Percentiles rank a stretch among this genome's conserved stretches.
These are phyloP conservation scores for Sipha maydis DNA, from an alignment of 2,888 invertebrate genomes.

Conservation along the genomic window DNA sequence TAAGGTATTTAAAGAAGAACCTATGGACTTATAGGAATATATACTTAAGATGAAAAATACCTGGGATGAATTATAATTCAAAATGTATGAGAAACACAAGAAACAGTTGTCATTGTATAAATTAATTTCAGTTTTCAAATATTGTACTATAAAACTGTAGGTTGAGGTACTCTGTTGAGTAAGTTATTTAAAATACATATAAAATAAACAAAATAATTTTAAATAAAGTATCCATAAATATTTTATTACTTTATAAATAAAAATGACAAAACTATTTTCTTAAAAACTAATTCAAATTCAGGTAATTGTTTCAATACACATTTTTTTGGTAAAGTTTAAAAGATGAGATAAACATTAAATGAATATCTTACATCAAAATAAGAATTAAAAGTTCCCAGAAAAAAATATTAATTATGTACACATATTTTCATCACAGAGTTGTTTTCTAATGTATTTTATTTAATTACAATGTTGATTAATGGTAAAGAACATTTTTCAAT, in stretches of 20 bases:
- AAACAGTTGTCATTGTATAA: conserved; percentile 39
- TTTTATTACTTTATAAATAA: neutral
- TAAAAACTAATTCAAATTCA: conserved; percentile 5
- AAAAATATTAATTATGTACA: conserved; percentile 26
- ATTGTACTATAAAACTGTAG: neutral
- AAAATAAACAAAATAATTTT: neutral
- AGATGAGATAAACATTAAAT: conserved; percentile 1
- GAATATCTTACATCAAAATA: conserved; percentile 28
- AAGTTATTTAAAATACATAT: neutral
- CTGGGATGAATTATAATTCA: too few relatives aligned
- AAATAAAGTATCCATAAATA: neutral
- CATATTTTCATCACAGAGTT: conserved; percentile 54
- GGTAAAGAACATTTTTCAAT: conserved; percentile 20
- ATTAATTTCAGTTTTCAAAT: conserved; percentile 6
- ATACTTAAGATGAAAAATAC: conserved; percentile 48
- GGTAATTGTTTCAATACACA: neutral
- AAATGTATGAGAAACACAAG: conserved; percentile 34
- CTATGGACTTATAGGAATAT: conserved; percentile 2
- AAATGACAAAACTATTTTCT: conserved; percentile 12
- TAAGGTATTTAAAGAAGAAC: conserved; percentile 20
- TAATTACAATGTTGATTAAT: conserved; percentile 6
- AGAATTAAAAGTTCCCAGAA: neutral
- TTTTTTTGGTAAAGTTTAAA: neutral
- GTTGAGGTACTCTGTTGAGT: too few relatives aligned
- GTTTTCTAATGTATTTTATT: conserved; percentile 7